Evolutionary conservation across 2,113 vertebrate genomes (phyloP).

Genomic region (Gasterosteus aculeatus): DNA sequence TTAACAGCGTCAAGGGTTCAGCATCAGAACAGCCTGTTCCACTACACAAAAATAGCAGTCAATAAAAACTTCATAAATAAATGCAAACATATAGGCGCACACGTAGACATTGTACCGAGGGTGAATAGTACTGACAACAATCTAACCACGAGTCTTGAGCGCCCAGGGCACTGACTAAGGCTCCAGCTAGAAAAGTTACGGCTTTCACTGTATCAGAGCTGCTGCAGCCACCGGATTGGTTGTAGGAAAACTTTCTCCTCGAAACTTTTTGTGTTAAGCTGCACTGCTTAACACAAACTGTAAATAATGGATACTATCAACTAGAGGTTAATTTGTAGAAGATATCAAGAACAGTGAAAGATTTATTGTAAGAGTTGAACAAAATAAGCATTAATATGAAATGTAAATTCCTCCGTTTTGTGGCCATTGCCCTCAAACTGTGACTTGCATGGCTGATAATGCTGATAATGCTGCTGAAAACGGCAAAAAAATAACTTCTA

Average conservation of each 20-base stretch:
- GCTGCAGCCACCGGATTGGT: slow-evolving; percentile 26
- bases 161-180: slow-evolving; percentile 38
- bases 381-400: no score
- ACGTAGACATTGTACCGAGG: background rate
- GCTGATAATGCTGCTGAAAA: no score
- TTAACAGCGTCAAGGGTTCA: slow-evolving; percentile 41
- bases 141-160: slow-evolving; percentile 21
- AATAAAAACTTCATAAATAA: slow-evolving; percentile 53
- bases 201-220: slow-evolving; percentile 18
- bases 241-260: slow-evolving; percentile 14
- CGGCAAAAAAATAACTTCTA: no score
- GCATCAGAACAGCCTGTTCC: slow-evolving; percentile 6
- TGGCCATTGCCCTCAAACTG: no score
- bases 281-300: slow-evolving; percentile 22
- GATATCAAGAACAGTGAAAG: background rate
- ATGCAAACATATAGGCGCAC: slow-evolving; percentile 19
- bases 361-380: background rate
- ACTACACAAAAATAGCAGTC: slow-evolving; percentile 2
- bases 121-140: slow-evolving; percentile 25
- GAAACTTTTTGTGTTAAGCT: background rate
- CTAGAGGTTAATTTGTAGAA: background rate
- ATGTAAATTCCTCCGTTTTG: no score
- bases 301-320: slow-evolving; percentile 30
- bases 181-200: slow-evolving; percentile 32
- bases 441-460: no score